Percentiles rank a stretch among this genome's conserved stretches.
These are phyloP conservation scores for Berghia stephanieae DNA, from an alignment of 1,140 invertebrate genomes.

Conservation along the genomic window DNA sequence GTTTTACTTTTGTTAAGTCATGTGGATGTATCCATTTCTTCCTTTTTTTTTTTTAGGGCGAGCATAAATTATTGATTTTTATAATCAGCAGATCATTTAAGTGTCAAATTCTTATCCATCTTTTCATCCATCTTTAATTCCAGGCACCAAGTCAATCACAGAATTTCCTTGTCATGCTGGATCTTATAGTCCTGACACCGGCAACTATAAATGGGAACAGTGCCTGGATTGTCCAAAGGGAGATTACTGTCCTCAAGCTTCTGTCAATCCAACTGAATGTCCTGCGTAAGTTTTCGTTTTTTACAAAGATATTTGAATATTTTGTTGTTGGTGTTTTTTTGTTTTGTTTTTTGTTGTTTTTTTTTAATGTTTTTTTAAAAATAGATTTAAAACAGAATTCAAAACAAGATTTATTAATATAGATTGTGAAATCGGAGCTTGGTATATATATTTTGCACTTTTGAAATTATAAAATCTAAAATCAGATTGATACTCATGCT, in stretches of 20 bases:
- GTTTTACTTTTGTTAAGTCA: too few relatives aligned
- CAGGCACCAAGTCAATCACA: constrained; percentile 49
- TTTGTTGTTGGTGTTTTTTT: too few relatives aligned
- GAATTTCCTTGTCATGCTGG: constrained; percentile 60
- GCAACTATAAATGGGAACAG: constrained; percentile 58
- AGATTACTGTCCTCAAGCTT: constrained; percentile 51
- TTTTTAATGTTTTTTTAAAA: too few relatives aligned
- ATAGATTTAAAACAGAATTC: too few relatives aligned
- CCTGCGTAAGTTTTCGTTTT: constrained; percentile 48
- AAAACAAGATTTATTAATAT: too few relatives aligned
- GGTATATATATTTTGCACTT: too few relatives aligned
- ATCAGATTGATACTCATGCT: too few relatives aligned
- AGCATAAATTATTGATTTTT: not conserved
- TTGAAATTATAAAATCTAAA: too few relatives aligned
- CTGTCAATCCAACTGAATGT: constrained; percentile 47
- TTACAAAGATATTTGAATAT: too few relatives aligned
- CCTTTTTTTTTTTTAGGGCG: not conserved
- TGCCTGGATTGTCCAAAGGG: constrained; percentile 58
- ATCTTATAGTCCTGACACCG: constrained; percentile 51
- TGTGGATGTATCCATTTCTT: not conserved
- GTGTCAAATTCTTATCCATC: not conserved
- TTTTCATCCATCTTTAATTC: constrained; percentile 5
- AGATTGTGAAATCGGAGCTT: too few relatives aligned
- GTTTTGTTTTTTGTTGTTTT: too few relatives aligned
- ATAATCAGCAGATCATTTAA: not conserved